A percentile compares a stretch with the other conserved stretches of the same genome.
These are phyloP conservation scores for Pantala flavescens DNA, from an alignment of 1,140 invertebrate genomes.

Conservation along the genomic window DNA sequence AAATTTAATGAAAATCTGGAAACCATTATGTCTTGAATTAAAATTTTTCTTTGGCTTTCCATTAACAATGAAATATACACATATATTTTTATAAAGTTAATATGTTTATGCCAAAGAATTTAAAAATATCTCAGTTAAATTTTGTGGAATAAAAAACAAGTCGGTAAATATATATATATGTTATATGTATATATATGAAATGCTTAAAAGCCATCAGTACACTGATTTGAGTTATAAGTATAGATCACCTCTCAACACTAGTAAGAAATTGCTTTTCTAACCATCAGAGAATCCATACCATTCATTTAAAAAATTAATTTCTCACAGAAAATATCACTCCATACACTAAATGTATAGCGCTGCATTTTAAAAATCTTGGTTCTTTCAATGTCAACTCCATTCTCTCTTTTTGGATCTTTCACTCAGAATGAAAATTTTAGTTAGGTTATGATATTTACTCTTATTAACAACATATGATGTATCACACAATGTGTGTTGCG, in stretches of 20 bases:
- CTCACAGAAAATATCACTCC: constrained; percentile 9
- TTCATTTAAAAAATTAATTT: constrained; percentile 10
- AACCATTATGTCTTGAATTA: neutral
- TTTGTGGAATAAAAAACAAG: constrained; percentile 7
- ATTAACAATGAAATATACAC: constrained; percentile 8
- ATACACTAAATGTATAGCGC: constrained; percentile 1
- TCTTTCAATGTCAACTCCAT: neutral
- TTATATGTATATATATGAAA: neutral
- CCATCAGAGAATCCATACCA: constrained; percentile 3
- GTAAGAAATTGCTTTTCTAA: neutral
- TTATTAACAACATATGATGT: neutral
- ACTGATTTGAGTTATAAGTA: neutral
- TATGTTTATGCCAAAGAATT: constrained; percentile 1
- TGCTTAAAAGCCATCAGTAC: neutral
- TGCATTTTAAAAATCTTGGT: neutral
- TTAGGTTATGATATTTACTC: neutral
- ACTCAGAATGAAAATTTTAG: neutral
- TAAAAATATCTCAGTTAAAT: constrained; percentile 11
- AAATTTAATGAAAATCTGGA: neutral
- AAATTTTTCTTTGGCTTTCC: neutral
- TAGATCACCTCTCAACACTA: constrained; percentile 5
- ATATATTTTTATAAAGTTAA: constrained; percentile 3
- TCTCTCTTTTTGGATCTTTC: neutral
- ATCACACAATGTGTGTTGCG: neutral
- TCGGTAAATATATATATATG: neutral